Conservation (phyloP, 2,113 vertebrate species). For the Chaetodon auriga region DNA sequence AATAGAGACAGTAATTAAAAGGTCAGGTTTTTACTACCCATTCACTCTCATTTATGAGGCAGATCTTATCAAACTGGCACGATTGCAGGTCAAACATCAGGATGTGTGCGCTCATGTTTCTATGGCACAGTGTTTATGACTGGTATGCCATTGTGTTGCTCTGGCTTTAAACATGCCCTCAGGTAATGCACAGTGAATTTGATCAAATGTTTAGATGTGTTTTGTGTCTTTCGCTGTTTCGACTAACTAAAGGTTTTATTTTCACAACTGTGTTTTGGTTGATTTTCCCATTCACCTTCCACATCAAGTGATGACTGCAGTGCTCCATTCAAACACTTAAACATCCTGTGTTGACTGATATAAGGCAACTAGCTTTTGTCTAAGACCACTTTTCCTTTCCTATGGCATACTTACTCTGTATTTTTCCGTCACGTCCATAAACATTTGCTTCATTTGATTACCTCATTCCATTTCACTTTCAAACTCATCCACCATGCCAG, state of each 20-base stretch:
- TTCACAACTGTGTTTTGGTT: not conserved
- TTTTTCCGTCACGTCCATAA: not conserved
- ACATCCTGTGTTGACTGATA: not conserved
- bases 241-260: not conserved
- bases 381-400: not conserved
- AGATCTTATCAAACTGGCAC: slow-evolving; percentile 48
- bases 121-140: slow-evolving; percentile 28
- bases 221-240: not conserved
- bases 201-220: not conserved
- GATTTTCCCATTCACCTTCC: not conserved
- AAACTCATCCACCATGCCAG: slow-evolving; percentile 8
- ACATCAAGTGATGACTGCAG: not conserved
- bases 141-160: slow-evolving; percentile 13
- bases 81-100: slow-evolving; percentile 46
- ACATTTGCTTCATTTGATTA: not conserved
- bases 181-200: not conserved
- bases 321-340: not conserved
- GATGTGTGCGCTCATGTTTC: slow-evolving; percentile 65
- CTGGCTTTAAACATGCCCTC: not conserved
- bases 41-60: slow-evolving; percentile 49
- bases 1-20: slow-evolving; percentile 32
- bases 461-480: slow-evolving; percentile 27
- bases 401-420: not conserved
- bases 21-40: slow-evolving; percentile 50
- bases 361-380: not conserved